phyloP scores from a whole-genome alignment of 2,888 invertebrate genomes.

The Parthenolecanium corni region DNA sequence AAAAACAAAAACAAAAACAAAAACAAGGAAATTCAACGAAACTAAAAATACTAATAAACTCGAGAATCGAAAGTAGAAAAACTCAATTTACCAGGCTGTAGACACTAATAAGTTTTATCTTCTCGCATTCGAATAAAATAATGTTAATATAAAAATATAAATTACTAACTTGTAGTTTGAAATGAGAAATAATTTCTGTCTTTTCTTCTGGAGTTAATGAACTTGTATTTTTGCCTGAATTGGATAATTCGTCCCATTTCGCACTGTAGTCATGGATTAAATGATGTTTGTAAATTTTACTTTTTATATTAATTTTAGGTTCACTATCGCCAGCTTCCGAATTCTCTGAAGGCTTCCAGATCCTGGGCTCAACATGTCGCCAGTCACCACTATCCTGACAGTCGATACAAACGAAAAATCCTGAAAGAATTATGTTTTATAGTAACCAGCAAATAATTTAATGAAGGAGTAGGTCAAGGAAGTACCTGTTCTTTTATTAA shows the following conservation, averaged over 20 bases:
- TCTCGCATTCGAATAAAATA: not conserved
- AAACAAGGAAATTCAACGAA: not conserved
- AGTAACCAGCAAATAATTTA: not conserved
- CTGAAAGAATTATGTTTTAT: not conserved
- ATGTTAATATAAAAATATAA: not conserved
- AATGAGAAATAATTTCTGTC: not conserved
- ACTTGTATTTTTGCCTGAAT: not conserved
- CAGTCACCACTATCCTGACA: conserved; percentile 28
- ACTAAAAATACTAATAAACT: not conserved
- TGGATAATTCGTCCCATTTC: conserved; percentile 7
- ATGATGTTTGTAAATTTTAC: not conserved
- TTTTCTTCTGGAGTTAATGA: not conserved
- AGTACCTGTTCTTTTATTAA: conserved; percentile 32
- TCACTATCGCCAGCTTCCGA: not conserved
- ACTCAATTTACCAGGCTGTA: not conserved
- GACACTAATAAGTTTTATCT: not conserved
- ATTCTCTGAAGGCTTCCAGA: not conserved
- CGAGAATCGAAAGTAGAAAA: too few relatives aligned
- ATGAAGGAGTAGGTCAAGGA: not conserved
- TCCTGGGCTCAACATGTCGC: conserved; percentile 9
- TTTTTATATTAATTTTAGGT: not conserved
- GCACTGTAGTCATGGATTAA: not conserved
- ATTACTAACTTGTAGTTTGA: not conserved
- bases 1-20: not conserved
- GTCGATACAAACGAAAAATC: conserved; percentile 30